These are phyloP conservation scores for Tetramorium bicarinatum DNA, from an alignment of 2,888 invertebrate genomes.

Conservation along the genomic window DNA sequence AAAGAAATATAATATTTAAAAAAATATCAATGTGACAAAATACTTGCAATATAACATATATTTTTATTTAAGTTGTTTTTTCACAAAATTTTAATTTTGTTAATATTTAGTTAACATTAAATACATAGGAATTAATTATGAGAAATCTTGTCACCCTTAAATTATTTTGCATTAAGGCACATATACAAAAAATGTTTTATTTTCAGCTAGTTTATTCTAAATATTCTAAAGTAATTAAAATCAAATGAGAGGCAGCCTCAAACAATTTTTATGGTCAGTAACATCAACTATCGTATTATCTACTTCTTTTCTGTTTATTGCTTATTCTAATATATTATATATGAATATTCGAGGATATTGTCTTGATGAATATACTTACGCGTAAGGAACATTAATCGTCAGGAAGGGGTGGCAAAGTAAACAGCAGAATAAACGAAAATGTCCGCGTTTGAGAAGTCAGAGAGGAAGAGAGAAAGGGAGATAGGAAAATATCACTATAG, in stretches of 20 bases:
- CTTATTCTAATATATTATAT: not conserved
- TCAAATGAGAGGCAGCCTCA: not conserved
- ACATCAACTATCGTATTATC: not conserved
- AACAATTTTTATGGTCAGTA: not conserved
- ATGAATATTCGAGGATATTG: not conserved
- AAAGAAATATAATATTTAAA: not conserved
- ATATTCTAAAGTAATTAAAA: slow-evolving; percentile 11
- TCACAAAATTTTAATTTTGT: not conserved
- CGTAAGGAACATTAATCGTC: slow-evolving; percentile 5
- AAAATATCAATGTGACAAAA: not conserved
- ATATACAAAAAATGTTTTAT: slow-evolving; percentile 20
- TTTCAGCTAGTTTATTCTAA: not conserved
- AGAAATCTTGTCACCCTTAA: not conserved
- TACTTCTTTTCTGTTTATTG: not conserved
- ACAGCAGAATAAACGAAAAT: slow-evolving; percentile 62
- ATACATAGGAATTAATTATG: not conserved
- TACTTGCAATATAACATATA: not conserved
- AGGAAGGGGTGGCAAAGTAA: slow-evolving; percentile 42
- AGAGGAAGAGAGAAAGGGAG: slow-evolving; percentile 47
- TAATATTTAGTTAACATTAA: not conserved
- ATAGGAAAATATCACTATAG: slow-evolving; percentile 72
- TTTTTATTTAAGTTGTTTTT: slow-evolving; percentile 29
- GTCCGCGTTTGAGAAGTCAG: slow-evolving; percentile 53
- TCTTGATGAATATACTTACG: not conserved
- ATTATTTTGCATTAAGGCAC: not conserved